These are phyloP conservation scores for Tursiops truncatus DNA, from an alignment of 2,113 vertebrate species.

Conservation along the genomic window DNA sequence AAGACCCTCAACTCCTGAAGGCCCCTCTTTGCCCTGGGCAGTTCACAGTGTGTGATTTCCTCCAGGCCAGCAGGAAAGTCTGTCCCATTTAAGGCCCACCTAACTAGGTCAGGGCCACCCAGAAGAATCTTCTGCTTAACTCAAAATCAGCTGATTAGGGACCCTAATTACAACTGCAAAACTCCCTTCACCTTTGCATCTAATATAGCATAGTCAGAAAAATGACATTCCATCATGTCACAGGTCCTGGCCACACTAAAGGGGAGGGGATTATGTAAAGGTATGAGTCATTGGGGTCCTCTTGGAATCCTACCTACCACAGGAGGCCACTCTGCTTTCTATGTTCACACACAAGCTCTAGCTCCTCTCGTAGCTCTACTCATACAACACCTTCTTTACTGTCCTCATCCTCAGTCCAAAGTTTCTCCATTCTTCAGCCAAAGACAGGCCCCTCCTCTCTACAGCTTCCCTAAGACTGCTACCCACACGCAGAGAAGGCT, in stretches of 20 bases:
- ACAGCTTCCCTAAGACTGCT: not conserved
- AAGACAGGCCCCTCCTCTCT: not conserved
- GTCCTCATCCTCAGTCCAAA: not conserved
- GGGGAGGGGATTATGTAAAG: not conserved
- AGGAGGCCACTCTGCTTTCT: not conserved
- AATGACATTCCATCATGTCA: not conserved
- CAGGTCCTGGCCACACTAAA: not conserved
- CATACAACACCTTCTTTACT: not conserved
- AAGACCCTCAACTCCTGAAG: not conserved
- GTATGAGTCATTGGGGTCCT: not conserved
- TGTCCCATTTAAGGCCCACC: not conserved
- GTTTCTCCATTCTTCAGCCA: not conserved
- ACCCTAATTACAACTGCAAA: not conserved
- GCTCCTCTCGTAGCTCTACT: not conserved
- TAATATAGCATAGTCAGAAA: not conserved
- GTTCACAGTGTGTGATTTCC: not conserved
- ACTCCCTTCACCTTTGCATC: not conserved
- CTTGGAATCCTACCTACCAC: not conserved
- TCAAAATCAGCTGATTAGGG: not conserved
- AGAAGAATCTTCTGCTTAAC: not conserved
- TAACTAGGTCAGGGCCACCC: not conserved
- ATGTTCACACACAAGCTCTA: not conserved
- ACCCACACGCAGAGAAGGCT: not conserved
- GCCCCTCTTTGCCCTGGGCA: not conserved
- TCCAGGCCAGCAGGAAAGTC: not conserved